These are phyloP conservation scores for Cherax quadricarinatus DNA, from an alignment of 1,140 invertebrate species.

Conservation along the genomic window DNA sequence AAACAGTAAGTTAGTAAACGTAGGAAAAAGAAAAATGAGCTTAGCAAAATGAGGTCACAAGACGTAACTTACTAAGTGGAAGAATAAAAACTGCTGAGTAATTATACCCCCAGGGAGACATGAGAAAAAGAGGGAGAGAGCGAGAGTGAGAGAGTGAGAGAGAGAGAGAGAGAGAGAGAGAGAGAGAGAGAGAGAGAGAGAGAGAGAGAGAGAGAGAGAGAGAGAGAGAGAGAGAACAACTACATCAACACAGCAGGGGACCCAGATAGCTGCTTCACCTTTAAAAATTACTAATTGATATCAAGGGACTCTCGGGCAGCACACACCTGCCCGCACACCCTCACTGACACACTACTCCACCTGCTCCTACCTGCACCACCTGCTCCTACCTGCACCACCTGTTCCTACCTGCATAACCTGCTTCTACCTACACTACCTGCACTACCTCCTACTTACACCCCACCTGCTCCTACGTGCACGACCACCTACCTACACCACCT, in stretches of 20 bases:
- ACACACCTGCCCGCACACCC: not conserved
- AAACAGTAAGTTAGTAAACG: not conserved
- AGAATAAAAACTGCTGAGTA: too few relatives aligned
- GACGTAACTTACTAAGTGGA: not conserved
- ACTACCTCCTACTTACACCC: too few relatives aligned
- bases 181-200: conserved; percentile 6
- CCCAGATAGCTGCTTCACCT: not conserved
- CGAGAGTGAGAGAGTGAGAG: not conserved
- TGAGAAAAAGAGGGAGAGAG: not conserved
- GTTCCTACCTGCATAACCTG: too few relatives aligned
- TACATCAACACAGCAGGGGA: not conserved
- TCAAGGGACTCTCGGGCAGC: not conserved
- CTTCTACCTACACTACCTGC: not conserved
- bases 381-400: not conserved
- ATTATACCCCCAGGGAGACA: not conserved
- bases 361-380: not conserved
- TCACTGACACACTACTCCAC: not conserved
- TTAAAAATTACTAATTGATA: conserved; percentile 20
- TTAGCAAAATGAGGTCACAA: not conserved
- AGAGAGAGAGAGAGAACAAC: not conserved
- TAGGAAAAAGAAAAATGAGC: not conserved
- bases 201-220: conserved; percentile 6
- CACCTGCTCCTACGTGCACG: not conserved
- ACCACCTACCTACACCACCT: not conserved
- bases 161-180: conserved; percentile 6